Conservation (phyloP, 1,140 invertebrate species). For the Propsilocerus akamusi region DNA sequence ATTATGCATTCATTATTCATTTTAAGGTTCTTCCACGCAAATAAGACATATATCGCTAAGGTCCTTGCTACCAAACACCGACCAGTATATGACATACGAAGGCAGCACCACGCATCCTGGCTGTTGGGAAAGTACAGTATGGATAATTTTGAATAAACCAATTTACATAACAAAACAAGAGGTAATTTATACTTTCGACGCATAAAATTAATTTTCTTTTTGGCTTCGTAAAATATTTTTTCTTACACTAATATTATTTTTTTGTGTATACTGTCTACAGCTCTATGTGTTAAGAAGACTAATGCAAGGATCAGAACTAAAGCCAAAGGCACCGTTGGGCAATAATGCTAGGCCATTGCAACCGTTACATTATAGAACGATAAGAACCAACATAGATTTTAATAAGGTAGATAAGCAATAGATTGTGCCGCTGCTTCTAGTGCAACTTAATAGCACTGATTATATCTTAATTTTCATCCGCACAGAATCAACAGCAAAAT, state of each 20-base stretch:
- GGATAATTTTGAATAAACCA: slow-evolving; percentile 91
- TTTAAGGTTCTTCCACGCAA: slow-evolving; percentile 52
- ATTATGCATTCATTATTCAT: slow-evolving; percentile 10
- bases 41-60: slow-evolving; percentile 68
- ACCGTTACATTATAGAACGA: slow-evolving; percentile 72
- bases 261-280: slow-evolving; percentile 36
- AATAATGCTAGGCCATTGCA: slow-evolving; percentile 88
- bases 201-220: slow-evolving; percentile 6
- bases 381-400: slow-evolving; percentile 95
- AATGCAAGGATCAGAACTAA: slow-evolving; percentile 66
- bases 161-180: slow-evolving; percentile 87
- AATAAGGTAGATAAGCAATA: slow-evolving; percentile 42
- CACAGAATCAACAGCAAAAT: slow-evolving; percentile 35
- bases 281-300: slow-evolving; percentile 67
- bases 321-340: slow-evolving; percentile 74
- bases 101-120: slow-evolving; percentile 91
- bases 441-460: too few relatives aligned
- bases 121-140: slow-evolving; percentile 83
- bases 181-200: slow-evolving; percentile 28
- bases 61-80: slow-evolving; percentile 68
- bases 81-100: slow-evolving; percentile 92
- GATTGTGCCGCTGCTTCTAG: slow-evolving; percentile 5
- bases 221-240: background rate
- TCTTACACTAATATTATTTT: too few relatives aligned
- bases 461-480: too few relatives aligned